Base-by-base conservation (phyloP, 92 coral and sea anemone species). In the Epizoanthus stellaris region DNA sequence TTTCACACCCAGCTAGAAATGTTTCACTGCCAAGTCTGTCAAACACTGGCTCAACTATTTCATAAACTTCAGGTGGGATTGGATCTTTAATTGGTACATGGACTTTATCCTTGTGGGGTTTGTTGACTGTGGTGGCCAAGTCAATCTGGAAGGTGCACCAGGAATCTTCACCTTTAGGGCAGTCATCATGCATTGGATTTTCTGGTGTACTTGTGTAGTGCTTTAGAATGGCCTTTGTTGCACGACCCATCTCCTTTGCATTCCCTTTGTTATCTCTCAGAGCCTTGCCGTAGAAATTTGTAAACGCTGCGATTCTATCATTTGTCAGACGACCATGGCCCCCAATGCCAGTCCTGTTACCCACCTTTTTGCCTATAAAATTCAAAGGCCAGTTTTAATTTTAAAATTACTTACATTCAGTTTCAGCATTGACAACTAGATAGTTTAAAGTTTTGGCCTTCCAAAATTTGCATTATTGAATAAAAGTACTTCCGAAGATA, bases 1-100 rank as follows among this genome's bases (percentile, higher is more conserved):
- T 74, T 49, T 90, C 89, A 77, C 93, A 90, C n/a, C 93, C 91
- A 36, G 88, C 93, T 0, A 83, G 76, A 73, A 87, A 87, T 43
- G 73, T 57, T 74, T 87, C 67, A 64, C 77, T 66, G 62, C 89
- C 82, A n/a, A 90, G 85, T 68, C 70, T 80, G 80, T 74, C 87
- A 67, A 81, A 90, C 30, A 81, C 85, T 15, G 85, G 85, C 77
- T 82, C 82, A 14, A 77, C 36, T 6, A 90, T 86, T 57, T 90
- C 57, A 14, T 75, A 74, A 53, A 87, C 77, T 74, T 88, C 91
- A 42, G 88, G 86, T 52, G 88, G 82, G 56, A 90, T 30, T 19
- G 91, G 89, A 73, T 90, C 70, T 75, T 90, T 76, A 4, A 87
- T 87, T 9, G 93, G 86, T 34, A 61, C 19, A 67, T 83, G 86